phyloP scores from a whole-genome alignment of 92 coral and sea anemone species.

The Epizoanthus ramosus region DNA sequence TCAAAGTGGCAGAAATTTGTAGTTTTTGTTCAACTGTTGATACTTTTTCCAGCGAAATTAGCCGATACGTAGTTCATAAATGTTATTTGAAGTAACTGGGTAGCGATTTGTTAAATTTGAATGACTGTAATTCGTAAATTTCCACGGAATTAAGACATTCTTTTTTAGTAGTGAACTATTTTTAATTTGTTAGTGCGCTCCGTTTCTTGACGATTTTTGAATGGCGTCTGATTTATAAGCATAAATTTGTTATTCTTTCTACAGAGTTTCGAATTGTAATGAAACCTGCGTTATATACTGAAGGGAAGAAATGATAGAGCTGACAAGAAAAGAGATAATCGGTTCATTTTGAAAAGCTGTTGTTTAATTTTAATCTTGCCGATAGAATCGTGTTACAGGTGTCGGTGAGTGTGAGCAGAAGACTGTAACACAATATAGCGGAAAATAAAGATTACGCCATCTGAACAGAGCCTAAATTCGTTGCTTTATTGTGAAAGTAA shows the following conservation, averaged over 20 bases:
- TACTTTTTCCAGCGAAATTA: too few species aligned
- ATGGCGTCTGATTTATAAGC: not conserved
- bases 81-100: too few species aligned
- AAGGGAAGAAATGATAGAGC: constrained; percentile 18
- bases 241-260: not conserved
- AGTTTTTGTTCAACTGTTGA: too few species aligned
- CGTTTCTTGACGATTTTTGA: too few species aligned
- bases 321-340: not conserved
- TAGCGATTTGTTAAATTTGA: too few species aligned
- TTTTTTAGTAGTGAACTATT: too few species aligned
- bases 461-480: not conserved
- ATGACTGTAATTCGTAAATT: too few species aligned
- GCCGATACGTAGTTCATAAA: too few species aligned
- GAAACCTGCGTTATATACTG: constrained; percentile 22
- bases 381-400: constrained; percentile 27
- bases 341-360: constrained; percentile 7
- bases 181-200: too few species aligned
- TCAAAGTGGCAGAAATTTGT: too few species aligned
- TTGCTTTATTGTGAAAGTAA: constrained; percentile 21
- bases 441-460: not conserved
- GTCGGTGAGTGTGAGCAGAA: constrained; percentile 11
- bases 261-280: not conserved
- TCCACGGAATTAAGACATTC: too few species aligned
- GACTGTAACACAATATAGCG: constrained; percentile 32
- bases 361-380: constrained; percentile 15